Conservation (phyloP, 2,888 invertebrate genomes). For the Enoplolaimus lenunculus region DNA sequence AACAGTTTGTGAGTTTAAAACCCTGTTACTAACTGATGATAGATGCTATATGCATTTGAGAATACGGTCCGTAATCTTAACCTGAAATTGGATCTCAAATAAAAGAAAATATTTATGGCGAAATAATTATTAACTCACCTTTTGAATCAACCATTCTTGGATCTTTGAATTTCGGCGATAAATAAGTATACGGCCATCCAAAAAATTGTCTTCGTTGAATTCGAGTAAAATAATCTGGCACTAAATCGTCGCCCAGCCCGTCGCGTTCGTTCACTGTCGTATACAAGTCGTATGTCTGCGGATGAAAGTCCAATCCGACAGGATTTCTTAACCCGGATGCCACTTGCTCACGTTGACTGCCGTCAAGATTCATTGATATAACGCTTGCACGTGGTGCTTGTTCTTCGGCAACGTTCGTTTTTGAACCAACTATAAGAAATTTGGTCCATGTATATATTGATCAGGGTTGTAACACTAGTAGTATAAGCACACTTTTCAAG, state of each 20-base stretch:
- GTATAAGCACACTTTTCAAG: too few relatives aligned
- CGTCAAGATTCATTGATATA: not conserved
- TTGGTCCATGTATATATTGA: too few relatives aligned
- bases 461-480: too few relatives aligned
- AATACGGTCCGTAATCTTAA: too few relatives aligned
- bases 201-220: conserved; percentile 16
- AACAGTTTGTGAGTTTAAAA: too few relatives aligned
- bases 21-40: too few relatives aligned
- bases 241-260: conserved; percentile 20
- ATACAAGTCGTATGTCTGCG: conserved; percentile 13
- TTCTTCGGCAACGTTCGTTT: not conserved
- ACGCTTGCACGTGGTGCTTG: not conserved
- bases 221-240: conserved; percentile 18
- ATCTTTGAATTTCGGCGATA: conserved; percentile 8
- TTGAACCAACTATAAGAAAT: too few relatives aligned
- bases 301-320: conserved; percentile 15
- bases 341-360: not conserved
- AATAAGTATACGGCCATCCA: conserved; percentile 20
- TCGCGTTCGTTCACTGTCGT: conserved; percentile 21
- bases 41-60: too few relatives aligned
- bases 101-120: too few relatives aligned
- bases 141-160: not conserved
- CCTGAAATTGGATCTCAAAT: too few relatives aligned
- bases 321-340: conserved; percentile 17
- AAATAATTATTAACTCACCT: too few relatives aligned